Evolutionary conservation across 1,140 invertebrate genomes (phyloP).

Genomic region (Mylabris phalerata): DNA sequence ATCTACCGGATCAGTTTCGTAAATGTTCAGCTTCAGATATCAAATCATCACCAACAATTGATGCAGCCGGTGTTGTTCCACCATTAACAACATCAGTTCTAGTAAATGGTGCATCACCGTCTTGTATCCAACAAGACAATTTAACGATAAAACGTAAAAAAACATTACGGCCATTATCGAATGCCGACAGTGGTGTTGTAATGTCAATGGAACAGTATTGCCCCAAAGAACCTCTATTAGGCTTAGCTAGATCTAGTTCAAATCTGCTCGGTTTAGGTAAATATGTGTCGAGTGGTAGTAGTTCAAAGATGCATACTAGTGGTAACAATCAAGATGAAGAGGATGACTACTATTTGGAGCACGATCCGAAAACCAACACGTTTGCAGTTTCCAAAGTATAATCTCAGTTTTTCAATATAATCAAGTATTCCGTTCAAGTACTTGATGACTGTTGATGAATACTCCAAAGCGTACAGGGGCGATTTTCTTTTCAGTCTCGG

Average conservation of each 20-base stretch:
- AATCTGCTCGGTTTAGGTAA: constrained; percentile 27
- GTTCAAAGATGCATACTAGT: constrained; percentile 20
- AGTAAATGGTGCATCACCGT: no score
- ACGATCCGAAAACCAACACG: constrained; percentile 18
- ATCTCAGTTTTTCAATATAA: neutral
- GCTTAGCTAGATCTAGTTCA: constrained; percentile 21
- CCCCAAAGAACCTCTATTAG: constrained; percentile 34
- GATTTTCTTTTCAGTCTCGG: no score
- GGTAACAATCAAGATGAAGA: constrained; percentile 21
- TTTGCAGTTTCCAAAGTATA: constrained; percentile 12
- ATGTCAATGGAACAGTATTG: constrained; percentile 36
- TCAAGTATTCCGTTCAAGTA: no score
- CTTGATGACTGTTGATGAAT: neutral
- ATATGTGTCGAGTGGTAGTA: constrained; percentile 17
- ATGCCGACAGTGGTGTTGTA: constrained; percentile 24
- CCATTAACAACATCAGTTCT: neutral
- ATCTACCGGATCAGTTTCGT: constrained; percentile 39
- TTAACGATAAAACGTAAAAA: neutral
- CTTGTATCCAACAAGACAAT: no score
- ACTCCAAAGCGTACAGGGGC: no score
- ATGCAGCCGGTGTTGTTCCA: neutral
- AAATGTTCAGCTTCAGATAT: constrained; percentile 36
- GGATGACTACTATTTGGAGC: constrained; percentile 14
- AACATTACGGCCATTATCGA: constrained; percentile 8
- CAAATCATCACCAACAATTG: constrained; percentile 1